These are phyloP conservation scores for Eledona agricola DNA, from an alignment of 2,888 invertebrate species.

Conservation along the genomic window DNA sequence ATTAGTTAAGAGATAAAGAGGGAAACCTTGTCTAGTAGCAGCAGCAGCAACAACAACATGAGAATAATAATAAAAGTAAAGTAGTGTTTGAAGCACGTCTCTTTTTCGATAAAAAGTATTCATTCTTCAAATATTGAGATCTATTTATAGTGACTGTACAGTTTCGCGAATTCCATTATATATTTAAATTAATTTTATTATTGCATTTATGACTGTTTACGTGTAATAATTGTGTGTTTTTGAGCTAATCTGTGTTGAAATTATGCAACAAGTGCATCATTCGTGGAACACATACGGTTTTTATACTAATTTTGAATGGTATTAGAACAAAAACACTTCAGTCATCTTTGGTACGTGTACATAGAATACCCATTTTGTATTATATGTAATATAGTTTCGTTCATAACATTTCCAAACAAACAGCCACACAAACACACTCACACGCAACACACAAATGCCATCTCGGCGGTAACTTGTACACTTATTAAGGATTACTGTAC, in stretches of 20 bases:
- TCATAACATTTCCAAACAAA: conserved; percentile 59
- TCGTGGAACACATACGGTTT: conserved; percentile 24
- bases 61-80: too few species aligned
- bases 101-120: conserved; percentile 38
- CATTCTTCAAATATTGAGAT: conserved; percentile 52
- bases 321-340: conserved; percentile 50
- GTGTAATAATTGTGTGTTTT: conserved; percentile 55
- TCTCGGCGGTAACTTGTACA: conserved; percentile 53
- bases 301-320: conserved; percentile 41
- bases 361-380: conserved; percentile 57
- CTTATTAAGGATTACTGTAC: conserved; percentile 55
- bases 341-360: conserved; percentile 56
- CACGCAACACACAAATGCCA: conserved; percentile 50
- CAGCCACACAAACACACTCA: conserved; percentile 52
- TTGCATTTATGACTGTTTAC: conserved; percentile 57
- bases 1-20: conserved; percentile 31
- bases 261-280: conserved; percentile 44
- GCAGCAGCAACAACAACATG: too few species aligned
- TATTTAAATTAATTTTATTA: conserved; percentile 48
- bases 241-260: conserved; percentile 54
- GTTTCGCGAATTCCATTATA: conserved; percentile 54
- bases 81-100: conserved; percentile 57
- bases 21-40: conserved; percentile 26
- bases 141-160: conserved; percentile 58
- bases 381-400: conserved; percentile 63